Evolutionary conservation across 2,888 invertebrate genomes (phyloP).

Genomic region (Cerastis rubricosa): DNA sequence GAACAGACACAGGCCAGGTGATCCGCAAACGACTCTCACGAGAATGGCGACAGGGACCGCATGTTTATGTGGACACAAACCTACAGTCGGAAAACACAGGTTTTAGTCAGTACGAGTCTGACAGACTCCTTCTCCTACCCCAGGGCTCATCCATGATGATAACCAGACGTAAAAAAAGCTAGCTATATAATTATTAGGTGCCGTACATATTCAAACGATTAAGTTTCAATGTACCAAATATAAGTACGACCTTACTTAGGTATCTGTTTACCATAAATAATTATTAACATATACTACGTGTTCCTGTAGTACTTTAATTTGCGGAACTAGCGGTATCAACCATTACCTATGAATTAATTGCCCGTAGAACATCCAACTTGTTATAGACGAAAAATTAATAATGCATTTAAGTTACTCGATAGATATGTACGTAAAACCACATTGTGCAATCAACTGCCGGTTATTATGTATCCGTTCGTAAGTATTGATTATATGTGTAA

Average conservation of each 20-base stretch:
- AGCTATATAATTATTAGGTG: not conserved
- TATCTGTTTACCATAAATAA: constrained; percentile 29
- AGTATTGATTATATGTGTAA: constrained; percentile 27
- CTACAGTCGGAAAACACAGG: too few species aligned
- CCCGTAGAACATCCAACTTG: constrained; percentile 35
- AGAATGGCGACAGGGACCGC: too few species aligned
- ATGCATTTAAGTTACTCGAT: constrained; percentile 46
- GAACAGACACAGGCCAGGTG: too few species aligned
- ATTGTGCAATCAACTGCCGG: constrained; percentile 58
- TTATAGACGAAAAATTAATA: constrained; percentile 52
- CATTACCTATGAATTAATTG: constrained; percentile 44
- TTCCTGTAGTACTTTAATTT: constrained; percentile 44
- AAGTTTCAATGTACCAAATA: constrained; percentile 3
- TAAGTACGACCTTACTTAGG: not conserved
- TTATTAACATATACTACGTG: constrained; percentile 13
- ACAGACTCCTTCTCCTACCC: too few species aligned
- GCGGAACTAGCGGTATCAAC: constrained; percentile 47
- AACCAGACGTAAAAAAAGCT: too few species aligned
- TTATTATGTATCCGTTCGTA: constrained; percentile 46
- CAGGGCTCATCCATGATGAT: too few species aligned
- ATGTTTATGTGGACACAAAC: too few species aligned
- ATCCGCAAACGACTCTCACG: too few species aligned
- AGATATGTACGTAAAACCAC: constrained; percentile 39
- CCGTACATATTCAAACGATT: not conserved
- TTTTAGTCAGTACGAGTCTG: too few species aligned